A percentile compares a stretch with the other conserved stretches of the same genome.
These are phyloP conservation scores for Cantharis nigra DNA, from an alignment of 2,888 invertebrate species.

Conservation along the genomic window DNA sequence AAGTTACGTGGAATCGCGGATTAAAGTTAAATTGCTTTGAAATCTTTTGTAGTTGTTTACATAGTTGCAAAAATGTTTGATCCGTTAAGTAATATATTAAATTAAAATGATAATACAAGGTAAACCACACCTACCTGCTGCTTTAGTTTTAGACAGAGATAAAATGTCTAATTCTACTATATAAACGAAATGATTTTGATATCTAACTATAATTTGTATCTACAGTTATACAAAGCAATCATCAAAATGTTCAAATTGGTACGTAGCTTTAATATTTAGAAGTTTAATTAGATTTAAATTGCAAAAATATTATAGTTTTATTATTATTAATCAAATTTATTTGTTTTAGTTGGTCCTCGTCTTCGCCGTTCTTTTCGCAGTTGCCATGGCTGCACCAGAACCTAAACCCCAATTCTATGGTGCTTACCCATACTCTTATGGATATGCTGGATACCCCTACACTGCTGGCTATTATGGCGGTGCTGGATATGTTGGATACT, in stretches of 20 bases:
- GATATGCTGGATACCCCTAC: not conserved
- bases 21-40: no score
- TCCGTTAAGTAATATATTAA: no score
- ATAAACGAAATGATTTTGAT: not conserved
- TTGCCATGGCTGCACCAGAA: conserved; percentile 27
- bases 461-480: not conserved
- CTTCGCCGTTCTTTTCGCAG: conserved; percentile 27
- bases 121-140: not conserved
- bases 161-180: not conserved
- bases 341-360: conserved; percentile 23
- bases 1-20: no score
- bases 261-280: not conserved
- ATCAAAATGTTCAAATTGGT: conserved; percentile 24
- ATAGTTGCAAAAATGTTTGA: no score
- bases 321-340: not conserved
- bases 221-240: conserved; percentile 1
- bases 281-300: not conserved
- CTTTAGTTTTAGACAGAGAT: not conserved
- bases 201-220: conserved; percentile 3
- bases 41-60: no score
- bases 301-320: not conserved
- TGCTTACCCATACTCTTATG: not conserved
- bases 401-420: conserved; percentile 15
- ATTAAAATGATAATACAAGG: not conserved
- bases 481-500: not conserved